Base-by-base conservation (phyloP, 2,888 invertebrate species). In the Barypeithes pellucidus region DNA sequence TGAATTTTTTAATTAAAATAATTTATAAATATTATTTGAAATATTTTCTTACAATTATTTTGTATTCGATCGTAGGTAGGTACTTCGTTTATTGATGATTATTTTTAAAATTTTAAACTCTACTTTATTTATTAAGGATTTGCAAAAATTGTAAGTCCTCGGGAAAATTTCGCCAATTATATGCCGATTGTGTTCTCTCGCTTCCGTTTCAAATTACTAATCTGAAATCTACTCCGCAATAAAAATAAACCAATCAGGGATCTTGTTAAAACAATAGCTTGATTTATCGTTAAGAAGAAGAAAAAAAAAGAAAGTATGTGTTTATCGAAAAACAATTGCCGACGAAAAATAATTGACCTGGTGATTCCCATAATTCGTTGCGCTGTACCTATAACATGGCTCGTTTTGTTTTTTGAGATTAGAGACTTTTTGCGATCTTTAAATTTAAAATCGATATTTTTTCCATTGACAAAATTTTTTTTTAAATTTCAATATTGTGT, bases 271-370 rank as follows among this genome's bases (percentile, higher is more conserved):
- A 63, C 63, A 63, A 63, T 63, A 50, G 36, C 63, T 7, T 36
- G 50, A 63, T 50, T 50, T 63, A 63, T 47, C 14, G 33, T 50
- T 20, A 33, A 16, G 47, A 63, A 45, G 24, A 61, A 63, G 47
- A 63, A 43, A 61, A 63, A 63, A 63, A 63, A 63, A 47, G 47
- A 63, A 63, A 62, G 62, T 47, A 24, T 7, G 36, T 63, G 20
- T 63, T 63, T 63, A 63, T 50, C 50, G 47, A 36, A 63, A 63
- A 63, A 63, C 63, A 63, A 63, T 63, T 63, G 61, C 24, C 39
- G 43, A 16, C 29, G 61, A 43, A 45, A 61, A 61, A 45, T 61
- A 61, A 61, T 29, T 24, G 61, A 45, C 24, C 11, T n/a, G 20
- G 50, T n/a, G 50, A 16, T 63, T 63, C 63, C 63, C 63, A 63